Conservation (phyloP, 2,888 invertebrate genomes). For the Athalia circularis region DNA sequence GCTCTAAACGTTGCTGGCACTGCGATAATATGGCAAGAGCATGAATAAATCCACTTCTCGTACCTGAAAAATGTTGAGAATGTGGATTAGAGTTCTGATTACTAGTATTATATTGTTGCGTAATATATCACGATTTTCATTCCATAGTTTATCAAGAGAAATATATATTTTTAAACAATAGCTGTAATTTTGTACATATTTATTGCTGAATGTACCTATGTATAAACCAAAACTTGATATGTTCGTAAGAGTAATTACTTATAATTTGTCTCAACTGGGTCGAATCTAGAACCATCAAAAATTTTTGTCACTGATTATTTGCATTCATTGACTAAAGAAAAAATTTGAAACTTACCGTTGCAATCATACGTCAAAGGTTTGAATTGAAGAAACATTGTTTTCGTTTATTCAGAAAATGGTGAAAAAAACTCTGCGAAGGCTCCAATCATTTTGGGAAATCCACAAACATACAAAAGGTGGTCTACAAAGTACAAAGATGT, state of each 20-base stretch:
- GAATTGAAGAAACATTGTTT: too few species aligned
- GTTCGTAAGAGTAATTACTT: not conserved
- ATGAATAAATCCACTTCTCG: conserved; percentile 30
- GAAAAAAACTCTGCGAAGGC: too few species aligned
- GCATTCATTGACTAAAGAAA: too few species aligned
- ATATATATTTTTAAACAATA: conserved; percentile 34
- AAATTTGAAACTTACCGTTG: too few species aligned
- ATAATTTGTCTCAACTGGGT: too few species aligned
- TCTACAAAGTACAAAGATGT: too few species aligned
- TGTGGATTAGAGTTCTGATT: conserved; percentile 30
- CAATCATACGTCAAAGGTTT: too few species aligned
- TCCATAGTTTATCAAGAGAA: conserved; percentile 39
- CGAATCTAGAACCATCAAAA: too few species aligned
- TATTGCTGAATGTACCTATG: not conserved
- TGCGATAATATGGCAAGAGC: not conserved
- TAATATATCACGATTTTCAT: conserved; percentile 32
- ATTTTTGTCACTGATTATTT: too few species aligned
- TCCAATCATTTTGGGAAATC: too few species aligned
- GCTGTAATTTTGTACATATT: conserved; percentile 11
- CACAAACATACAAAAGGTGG: too few species aligned
- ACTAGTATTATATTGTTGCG: conserved; percentile 33
- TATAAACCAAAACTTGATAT: conserved; percentile 29
- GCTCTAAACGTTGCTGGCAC: not conserved
- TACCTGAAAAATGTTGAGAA: conserved; percentile 31
- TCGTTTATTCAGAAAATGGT: too few species aligned